Percentiles rank a stretch among this genome's conserved stretches.
Conservation (phyloP, 2,113 vertebrate species). For the Amphilophus citrinellus region DNA sequence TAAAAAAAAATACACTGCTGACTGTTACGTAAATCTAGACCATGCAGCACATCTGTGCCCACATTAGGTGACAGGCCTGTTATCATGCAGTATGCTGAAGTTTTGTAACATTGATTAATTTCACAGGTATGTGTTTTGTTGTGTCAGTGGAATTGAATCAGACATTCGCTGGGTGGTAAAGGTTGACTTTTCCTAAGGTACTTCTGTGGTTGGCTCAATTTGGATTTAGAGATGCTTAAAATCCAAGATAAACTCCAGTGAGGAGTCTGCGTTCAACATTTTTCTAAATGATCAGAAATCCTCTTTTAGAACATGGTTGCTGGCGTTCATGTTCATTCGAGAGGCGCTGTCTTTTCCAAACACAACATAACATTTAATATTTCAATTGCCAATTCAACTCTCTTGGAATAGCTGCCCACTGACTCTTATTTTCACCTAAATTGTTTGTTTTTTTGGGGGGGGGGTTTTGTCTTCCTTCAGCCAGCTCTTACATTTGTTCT, state of each 20-base stretch:
- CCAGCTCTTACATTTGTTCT: conserved; percentile 44
- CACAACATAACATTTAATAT: conserved; percentile 32
- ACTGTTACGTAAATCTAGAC: conserved; percentile 28
- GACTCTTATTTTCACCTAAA: conserved; percentile 33
- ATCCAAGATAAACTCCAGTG: conserved; percentile 75
- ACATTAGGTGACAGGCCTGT: conserved; percentile 11
- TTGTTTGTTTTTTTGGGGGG: not conserved
- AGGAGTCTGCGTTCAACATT: conserved; percentile 65
- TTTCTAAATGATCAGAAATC: conserved; percentile 70
- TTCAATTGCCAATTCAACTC: conserved; percentile 33
- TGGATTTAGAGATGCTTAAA: conserved; percentile 72
- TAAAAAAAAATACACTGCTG: not conserved
- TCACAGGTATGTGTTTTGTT: conserved; percentile 62
- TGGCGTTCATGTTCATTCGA: conserved; percentile 43
- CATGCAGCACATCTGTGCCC: not conserved
- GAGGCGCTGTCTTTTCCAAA: conserved; percentile 28
- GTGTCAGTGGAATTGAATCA: conserved; percentile 79
- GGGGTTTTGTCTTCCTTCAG: conserved; percentile 5
- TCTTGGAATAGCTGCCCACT: not conserved
- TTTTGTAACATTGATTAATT: conserved; percentile 58
- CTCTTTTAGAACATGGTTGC: conserved; percentile 49
- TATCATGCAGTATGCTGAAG: conserved; percentile 47
- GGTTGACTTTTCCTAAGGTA: conserved; percentile 73
- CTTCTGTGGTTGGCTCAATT: conserved; percentile 70
- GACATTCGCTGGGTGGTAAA: conserved; percentile 74